Percentiles rank a stretch among this genome's conserved stretches.
phyloP scores from a whole-genome alignment of 2,113 vertebrate species.

The Cheirogaleus medius region DNA sequence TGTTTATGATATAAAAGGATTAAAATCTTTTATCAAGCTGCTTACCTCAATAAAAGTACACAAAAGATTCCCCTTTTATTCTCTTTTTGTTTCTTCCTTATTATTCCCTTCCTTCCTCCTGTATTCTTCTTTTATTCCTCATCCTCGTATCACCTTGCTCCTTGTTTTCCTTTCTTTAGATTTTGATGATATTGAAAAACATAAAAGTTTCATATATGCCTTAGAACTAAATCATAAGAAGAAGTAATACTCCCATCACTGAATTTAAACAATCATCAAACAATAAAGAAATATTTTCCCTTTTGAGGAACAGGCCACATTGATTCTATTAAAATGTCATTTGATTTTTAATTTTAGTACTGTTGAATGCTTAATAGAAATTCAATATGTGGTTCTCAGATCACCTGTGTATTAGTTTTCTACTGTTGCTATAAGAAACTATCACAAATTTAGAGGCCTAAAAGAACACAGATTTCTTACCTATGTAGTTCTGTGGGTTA shows the following conservation, averaged over 20 bases:
- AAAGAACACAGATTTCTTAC: background rate
- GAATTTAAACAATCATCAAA: background rate
- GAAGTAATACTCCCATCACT: background rate
- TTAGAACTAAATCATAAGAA: background rate
- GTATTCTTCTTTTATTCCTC: background rate
- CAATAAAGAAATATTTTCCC: background rate
- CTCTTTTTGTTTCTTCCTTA: background rate
- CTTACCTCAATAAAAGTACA: background rate
- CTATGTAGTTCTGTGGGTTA: background rate
- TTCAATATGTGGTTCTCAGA: background rate
- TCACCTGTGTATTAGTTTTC: background rate
- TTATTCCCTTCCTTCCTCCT: background rate
- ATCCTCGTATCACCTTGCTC: background rate
- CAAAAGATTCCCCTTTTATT: accelerated
- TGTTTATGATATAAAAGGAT: background rate
- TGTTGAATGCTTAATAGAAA: background rate
- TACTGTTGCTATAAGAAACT: background rate
- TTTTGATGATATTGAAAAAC: background rate
- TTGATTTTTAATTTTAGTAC: background rate
- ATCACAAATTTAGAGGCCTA: background rate
- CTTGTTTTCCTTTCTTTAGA: background rate
- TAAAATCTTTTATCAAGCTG: background rate
- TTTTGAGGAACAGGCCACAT: background rate
- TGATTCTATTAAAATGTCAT: background rate
- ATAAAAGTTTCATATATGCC: background rate